Evolutionary conservation across 1,140 invertebrate species (phyloP), one percentile per base, ranked within the genome.

Genomic region (Lepidurus arcticus): DNA sequence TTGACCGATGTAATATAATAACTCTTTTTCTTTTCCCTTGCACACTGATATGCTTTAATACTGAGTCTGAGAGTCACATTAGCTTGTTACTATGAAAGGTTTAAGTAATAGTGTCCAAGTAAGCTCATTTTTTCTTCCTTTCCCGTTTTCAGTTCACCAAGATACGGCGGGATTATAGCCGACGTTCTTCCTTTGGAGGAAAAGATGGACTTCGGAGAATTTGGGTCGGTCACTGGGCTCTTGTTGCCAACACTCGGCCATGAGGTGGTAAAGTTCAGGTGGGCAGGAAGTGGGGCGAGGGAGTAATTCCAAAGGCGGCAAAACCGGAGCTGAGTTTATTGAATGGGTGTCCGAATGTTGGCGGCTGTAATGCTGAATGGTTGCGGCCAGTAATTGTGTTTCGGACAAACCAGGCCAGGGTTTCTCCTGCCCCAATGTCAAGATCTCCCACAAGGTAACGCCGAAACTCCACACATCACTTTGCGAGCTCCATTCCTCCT

Each of bases 381-480:
- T 47, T 13, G 75, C 44, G 80, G 91, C 90, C 21, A 93, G 88
- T 42, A 94, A 91, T 83, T 93, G 91, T 82, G 92, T 90, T 81
- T 90, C 90, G 7, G 89, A 91, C 82, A 93, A 86, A 80, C 92
- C 91, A 7, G 90, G 89, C 81, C 90, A 92, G 0, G 93, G 93
- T 80, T 89, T 87, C 53, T 91, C 88, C n/a, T 87, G 87, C 84
- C 92, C 93, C 76, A 89, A 87, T 76, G 88, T 91, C 24, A 93
- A 86, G n/a, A 93, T 88, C 82, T 94, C 92, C 92, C 92, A 94
- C 16, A 92, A 85, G 0, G 91, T 92, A 7, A 93, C 89, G 0
- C 90, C 92, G 81, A 92, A 93, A 0, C 91, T 90, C 92, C 92
- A 94, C 2, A 93, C 91, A 82, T 93, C 92, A 74, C 91, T 90